These are phyloP conservation scores for Actenoides hombroni DNA, from an alignment of 2,113 vertebrate genomes.

Conservation along the genomic window DNA sequence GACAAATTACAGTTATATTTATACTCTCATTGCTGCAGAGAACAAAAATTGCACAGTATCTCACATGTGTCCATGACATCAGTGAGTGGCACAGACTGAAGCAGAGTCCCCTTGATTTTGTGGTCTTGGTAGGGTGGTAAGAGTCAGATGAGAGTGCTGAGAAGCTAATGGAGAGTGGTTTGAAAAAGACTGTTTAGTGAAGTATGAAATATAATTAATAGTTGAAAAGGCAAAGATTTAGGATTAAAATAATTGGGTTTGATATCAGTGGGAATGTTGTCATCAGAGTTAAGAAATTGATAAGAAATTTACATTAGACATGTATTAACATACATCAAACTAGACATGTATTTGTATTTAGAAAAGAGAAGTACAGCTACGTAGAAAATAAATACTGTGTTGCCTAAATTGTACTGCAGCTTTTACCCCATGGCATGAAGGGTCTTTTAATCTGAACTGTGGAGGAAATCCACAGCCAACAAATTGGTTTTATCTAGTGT, in stretches of 20 bases:
- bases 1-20: not conserved
- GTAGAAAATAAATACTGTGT: not conserved
- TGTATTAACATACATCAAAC: not conserved
- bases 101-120: not conserved
- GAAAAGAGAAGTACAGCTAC: not conserved
- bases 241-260: not conserved
- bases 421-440: accelerated
- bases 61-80: not conserved
- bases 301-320: not conserved
- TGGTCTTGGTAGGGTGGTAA: not conserved
- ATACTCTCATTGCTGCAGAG: not conserved
- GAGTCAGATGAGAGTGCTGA: not conserved
- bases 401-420: not conserved
- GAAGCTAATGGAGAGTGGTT: not conserved
- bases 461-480: not conserved
- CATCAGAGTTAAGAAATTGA: not conserved
- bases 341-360: not conserved
- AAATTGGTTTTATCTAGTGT: not conserved
- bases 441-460: not conserved
- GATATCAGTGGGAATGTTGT: not conserved
- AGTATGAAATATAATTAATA: not conserved
- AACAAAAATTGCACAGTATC: not conserved
- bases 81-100: not conserved
- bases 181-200: not conserved
- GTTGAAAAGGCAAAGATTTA: not conserved